Percentiles rank a stretch among this genome's conserved stretches.
phyloP scores from a whole-genome alignment of 2,113 vertebrate species.

The Clinocottus analis region DNA sequence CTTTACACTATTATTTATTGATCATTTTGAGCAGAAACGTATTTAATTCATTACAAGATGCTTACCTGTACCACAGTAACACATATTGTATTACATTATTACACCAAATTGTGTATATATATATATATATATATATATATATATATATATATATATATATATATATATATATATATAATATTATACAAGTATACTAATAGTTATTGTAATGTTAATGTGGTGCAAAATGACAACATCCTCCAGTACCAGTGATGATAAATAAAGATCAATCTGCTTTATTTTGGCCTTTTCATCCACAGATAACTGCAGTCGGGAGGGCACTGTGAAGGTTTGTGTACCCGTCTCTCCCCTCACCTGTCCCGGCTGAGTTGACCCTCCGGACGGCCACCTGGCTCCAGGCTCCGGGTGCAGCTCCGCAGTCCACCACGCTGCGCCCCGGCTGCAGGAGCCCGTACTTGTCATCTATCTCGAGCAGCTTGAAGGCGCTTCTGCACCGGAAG shows the following conservation, averaged over 20 bases:
- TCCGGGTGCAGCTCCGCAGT: conserved; percentile 94
- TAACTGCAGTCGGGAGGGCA: background rate
- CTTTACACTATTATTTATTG: background rate
- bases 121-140: too few species aligned
- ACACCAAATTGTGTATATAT: too few species aligned
- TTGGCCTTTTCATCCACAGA: background rate
- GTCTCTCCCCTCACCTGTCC: conserved; percentile 81
- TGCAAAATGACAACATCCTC: background rate
- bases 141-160: too few species aligned
- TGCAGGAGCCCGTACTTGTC: conserved; percentile 83
- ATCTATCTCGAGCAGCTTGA: conserved; percentile 93
- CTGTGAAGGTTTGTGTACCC: background rate
- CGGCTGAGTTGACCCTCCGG: conserved; percentile 88
- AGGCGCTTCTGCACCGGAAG: conserved; percentile 94
- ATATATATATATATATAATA: too few species aligned
- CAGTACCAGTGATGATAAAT: background rate
- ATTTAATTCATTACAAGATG: background rate
- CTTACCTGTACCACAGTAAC: background rate
- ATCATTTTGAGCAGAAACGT: background rate
- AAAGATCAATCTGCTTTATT: background rate
- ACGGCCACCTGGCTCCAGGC: conserved; percentile 96
- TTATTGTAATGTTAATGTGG: background rate
- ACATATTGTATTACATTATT: too few species aligned
- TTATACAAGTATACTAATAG: too few species aligned
- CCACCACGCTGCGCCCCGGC: conserved; percentile 88